Evolutionary conservation across 2,113 vertebrate species (phyloP), one percentile per base, ranked within the genome.

Genomic region (Psilopogon haemacephalus): DNA sequence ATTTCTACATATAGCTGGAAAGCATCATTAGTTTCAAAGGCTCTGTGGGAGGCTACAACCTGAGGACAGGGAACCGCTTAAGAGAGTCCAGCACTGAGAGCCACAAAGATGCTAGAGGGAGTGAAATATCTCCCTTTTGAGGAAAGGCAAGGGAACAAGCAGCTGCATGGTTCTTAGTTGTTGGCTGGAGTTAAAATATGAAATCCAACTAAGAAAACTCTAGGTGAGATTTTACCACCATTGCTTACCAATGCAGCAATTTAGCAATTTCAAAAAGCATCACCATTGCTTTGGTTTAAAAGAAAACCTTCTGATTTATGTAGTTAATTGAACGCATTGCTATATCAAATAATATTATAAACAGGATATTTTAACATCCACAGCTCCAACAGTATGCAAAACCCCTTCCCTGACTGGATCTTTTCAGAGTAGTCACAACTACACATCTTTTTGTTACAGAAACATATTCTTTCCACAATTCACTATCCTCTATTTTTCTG

Each of bases 261-360:
- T n/a, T n/a, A n/a, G n/a, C n/a, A 84, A 15, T 48, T 52, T 11
- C n/a, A 21, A 63, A 37, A 19, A 3, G 1, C 5, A 54, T 59
- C 28, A 54, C 18, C 40, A 37, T 8, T 16, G 9, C 67, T 50
- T 67, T 14, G 37, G 15, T 44, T 6, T 27, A 26, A 59, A 38
- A 40, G 10, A 0, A 5, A 4, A 17, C 10, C 18, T 19, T 12
- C 18, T 19, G 38, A 75, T 37, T 59, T 32, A 58, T 1, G 1
- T 6, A 58, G 28, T 16, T 55, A 68, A 52, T n/a, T 11, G 62
- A 79, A 79, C 42, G 6, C 30, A 35, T n/a, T 32, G 3, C 32
- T 30, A 8, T 69, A 24, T 35, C 37, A 64, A 64, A 48, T 15
- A 58, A 7, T 6, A 48, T 26, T 5, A 54, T 32, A 33, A 80